Evolutionary conservation across 2,888 invertebrate species (phyloP).

Genomic region (Cheilosia impressa): DNA sequence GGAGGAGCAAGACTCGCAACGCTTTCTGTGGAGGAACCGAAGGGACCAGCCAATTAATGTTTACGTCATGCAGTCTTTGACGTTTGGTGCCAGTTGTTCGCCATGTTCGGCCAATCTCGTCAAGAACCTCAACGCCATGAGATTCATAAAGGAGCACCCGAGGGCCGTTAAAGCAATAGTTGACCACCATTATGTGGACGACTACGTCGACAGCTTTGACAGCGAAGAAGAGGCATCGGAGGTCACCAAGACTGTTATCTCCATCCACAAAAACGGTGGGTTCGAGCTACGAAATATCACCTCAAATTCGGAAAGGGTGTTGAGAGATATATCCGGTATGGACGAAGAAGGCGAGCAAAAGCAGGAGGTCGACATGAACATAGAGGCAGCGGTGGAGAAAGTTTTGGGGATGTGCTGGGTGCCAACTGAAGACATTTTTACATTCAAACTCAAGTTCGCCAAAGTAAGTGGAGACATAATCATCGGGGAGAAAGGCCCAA

Average conservation of each 20-base stretch:
- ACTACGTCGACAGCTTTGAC: too few species aligned
- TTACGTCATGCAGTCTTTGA: constrained; percentile 11
- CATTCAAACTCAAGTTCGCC: neutral
- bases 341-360: too few species aligned
- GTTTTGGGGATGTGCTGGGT: neutral
- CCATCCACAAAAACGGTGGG: too few species aligned
- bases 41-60: neutral
- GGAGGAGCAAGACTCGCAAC: constrained; percentile 10
- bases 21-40: neutral
- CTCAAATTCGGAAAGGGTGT: too few species aligned
- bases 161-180: neutral
- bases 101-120: neutral
- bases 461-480: neutral
- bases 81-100: constrained; percentile 13
- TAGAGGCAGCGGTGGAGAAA: neutral
- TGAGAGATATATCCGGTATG: too few species aligned
- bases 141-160: neutral
- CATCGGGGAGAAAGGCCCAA: neutral
- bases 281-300: too few species aligned
- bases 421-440: neutral
- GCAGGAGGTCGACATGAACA: neutral
- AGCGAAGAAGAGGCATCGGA: too few species aligned
- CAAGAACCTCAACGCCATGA: neutral
- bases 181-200: neutral
- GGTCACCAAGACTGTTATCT: too few species aligned